Evolutionary conservation across 37 sponge, comb jelly and placozoan genomes (phyloP).

Genomic region (Oopsacas minuta): DNA sequence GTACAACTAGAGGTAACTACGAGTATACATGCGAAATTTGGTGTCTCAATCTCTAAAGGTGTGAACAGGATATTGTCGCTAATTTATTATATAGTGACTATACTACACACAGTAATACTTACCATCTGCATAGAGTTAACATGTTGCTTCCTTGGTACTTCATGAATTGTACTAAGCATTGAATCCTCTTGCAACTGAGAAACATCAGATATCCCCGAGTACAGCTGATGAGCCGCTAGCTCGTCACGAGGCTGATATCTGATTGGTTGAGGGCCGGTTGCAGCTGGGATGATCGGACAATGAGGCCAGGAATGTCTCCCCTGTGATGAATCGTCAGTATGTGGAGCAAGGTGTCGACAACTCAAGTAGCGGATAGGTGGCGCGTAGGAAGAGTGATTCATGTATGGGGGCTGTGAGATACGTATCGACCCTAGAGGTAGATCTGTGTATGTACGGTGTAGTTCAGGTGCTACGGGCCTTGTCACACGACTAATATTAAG

Average conservation of each 20-base stretch:
- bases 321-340: not conserved
- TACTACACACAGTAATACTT: not conserved
- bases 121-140: not conserved
- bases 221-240: not conserved
- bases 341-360: not conserved
- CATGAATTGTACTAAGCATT: not conserved
- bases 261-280: not conserved
- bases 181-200: not conserved
- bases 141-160: not conserved
- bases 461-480: not conserved
- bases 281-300: not conserved
- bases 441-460: not conserved
- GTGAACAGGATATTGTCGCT: too few relatives aligned
- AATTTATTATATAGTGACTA: too few relatives aligned
- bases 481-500: not conserved
- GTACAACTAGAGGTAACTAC: too few relatives aligned
- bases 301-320: conserved; percentile 5
- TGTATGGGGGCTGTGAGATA: not conserved
- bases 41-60: too few relatives aligned
- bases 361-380: not conserved
- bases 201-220: not conserved
- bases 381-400: not conserved
- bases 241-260: not conserved
- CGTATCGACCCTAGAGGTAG: not conserved
- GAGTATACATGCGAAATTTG: too few relatives aligned